Evolutionary conservation across 2,797 vertebrate genomes (phyloP).

Genomic region (Ictinia mississippiensis): DNA sequence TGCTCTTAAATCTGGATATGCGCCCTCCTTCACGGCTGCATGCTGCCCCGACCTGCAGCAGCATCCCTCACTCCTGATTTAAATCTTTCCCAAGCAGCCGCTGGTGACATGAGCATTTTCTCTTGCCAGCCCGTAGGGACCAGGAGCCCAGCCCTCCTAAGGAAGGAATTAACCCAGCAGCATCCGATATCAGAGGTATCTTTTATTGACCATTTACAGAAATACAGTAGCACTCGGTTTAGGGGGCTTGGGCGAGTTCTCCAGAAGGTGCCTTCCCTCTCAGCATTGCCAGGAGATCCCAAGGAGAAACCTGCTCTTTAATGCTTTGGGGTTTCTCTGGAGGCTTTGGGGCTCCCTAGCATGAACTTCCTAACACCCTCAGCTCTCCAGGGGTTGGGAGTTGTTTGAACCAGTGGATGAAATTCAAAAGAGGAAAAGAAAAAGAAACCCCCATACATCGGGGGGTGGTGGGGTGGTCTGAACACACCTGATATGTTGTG

Average conservation of each 20-base stretch:
- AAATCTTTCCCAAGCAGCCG: background rate
- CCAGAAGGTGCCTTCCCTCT: slow-evolving; percentile 28
- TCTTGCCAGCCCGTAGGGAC: background rate
- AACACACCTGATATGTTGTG: slow-evolving; percentile 54
- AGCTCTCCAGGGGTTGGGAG: background rate
- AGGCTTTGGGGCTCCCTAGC: slow-evolving; percentile 2
- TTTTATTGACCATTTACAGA: slow-evolving; percentile 65
- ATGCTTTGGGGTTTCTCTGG: background rate
- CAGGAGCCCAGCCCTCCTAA: background rate
- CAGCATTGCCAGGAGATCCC: background rate
- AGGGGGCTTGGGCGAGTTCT: background rate
- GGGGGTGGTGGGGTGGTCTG: background rate
- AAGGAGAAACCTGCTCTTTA: background rate
- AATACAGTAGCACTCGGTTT: slow-evolving; percentile 49
- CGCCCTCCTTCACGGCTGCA: fast-evolving
- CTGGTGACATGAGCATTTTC: background rate
- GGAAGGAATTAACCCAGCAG: background rate
- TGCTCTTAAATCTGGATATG: background rate
- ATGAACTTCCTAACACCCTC: background rate
- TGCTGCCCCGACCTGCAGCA: background rate
- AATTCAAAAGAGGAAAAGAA: slow-evolving; percentile 12
- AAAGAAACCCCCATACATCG: background rate
- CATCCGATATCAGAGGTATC: slow-evolving; percentile 54
- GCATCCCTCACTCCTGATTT: background rate
- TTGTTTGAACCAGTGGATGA: background rate